These are phyloP conservation scores for Ennomos fuscantarius DNA, from an alignment of 2,888 invertebrate species.

Conservation along the genomic window DNA sequence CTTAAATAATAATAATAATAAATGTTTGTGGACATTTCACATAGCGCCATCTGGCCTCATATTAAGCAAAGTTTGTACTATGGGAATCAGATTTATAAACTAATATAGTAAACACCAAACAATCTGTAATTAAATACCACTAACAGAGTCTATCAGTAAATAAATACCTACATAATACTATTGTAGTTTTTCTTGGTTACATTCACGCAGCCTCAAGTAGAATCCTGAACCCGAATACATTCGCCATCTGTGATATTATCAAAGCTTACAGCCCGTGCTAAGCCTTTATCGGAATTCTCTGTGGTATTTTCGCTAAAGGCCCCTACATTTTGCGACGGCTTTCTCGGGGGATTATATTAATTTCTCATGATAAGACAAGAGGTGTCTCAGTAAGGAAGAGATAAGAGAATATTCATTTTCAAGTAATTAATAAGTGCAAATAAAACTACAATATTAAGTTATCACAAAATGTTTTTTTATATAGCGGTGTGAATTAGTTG, in stretches of 20 bases:
- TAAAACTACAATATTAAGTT: too few relatives aligned
- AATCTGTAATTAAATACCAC: too few relatives aligned
- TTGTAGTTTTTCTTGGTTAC: background rate
- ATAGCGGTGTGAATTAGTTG: too few relatives aligned
- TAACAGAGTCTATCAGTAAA: background rate
- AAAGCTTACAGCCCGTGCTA: conserved; percentile 11
- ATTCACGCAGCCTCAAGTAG: background rate
- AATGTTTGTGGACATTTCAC: too few relatives aligned
- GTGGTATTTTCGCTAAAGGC: conserved; percentile 20
- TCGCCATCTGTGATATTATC: conserved; percentile 17
- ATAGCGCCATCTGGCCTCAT: too few relatives aligned
- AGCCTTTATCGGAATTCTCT: conserved; percentile 20
- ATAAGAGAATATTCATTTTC: conserved; percentile 12
- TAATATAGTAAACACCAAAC: too few relatives aligned
- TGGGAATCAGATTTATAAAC: too few relatives aligned
- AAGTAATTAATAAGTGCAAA: background rate
- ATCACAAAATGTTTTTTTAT: too few relatives aligned
- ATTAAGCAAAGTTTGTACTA: too few relatives aligned
- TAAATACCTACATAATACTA: background rate
- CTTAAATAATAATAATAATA: too few relatives aligned
- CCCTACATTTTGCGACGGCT: conserved; percentile 15
- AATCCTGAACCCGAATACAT: conserved; percentile 11
- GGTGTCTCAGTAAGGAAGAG: background rate
- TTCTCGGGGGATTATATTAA: conserved; percentile 23
- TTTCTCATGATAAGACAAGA: conserved; percentile 18